A percentile compares a stretch with the other conserved stretches of the same genome.
Evolutionary conservation across 2,888 invertebrate species (phyloP).

Genomic region (Cerastis leucographa): DNA sequence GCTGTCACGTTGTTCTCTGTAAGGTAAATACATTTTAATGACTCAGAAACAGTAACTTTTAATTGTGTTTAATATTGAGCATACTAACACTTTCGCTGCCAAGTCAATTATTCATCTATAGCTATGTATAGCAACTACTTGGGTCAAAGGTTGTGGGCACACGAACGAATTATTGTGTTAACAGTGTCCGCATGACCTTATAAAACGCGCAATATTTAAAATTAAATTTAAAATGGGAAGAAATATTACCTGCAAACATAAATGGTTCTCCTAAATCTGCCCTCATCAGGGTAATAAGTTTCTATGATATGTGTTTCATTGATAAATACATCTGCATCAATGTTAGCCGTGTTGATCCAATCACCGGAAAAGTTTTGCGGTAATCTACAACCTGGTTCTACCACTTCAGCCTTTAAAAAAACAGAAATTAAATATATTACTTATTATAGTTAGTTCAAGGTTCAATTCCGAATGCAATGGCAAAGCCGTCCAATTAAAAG

Average conservation of each 20-base stretch:
- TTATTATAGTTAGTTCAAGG: background rate
- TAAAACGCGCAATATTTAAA: too few species aligned
- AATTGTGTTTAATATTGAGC: background rate
- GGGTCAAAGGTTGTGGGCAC: too few species aligned
- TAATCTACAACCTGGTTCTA: constrained; percentile 97
- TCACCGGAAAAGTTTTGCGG: constrained; percentile 98
- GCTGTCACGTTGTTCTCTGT: constrained; percentile 96
- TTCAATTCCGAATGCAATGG: background rate
- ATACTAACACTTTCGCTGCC: background rate
- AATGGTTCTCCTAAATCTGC: constrained; percentile 96
- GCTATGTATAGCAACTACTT: too few species aligned
- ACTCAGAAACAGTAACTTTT: background rate
- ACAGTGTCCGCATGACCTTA: too few species aligned
- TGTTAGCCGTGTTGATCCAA: constrained; percentile 99
- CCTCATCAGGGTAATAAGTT: constrained; percentile 98
- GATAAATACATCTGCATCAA: constrained; percentile 97
- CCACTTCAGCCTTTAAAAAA: constrained; percentile 93
- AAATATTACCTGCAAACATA: constrained; percentile 95
- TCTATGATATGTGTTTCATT: constrained; percentile 99
- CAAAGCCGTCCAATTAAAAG: background rate
- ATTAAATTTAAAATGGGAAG: too few species aligned
- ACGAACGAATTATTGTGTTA: too few species aligned
- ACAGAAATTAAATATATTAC: constrained; percentile 1
- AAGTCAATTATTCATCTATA: too few species aligned
- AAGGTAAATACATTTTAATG: constrained; percentile 44